phyloP scores from a whole-genome alignment of 2,888 invertebrate genomes.

The Hypomecis punctinalis region DNA sequence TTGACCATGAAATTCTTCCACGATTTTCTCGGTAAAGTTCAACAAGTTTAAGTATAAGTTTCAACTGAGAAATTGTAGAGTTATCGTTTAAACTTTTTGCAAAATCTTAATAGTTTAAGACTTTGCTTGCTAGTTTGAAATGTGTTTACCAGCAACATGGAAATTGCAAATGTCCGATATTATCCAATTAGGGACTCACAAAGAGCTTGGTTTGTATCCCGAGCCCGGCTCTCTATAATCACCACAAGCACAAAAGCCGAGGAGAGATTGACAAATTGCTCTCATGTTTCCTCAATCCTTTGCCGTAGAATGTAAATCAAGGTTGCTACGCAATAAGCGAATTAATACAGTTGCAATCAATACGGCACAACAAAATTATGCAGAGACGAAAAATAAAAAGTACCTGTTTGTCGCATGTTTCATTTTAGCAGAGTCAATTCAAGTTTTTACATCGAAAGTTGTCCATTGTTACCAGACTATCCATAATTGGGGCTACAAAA shows the following conservation, averaged over 20 bases:
- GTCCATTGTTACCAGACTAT: no score
- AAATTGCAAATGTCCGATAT: slow-evolving; percentile 25
- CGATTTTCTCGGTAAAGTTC: not conserved
- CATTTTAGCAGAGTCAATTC: no score
- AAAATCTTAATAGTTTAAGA: not conserved
- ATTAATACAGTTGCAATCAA: slow-evolving; percentile 1
- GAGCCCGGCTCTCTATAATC: slow-evolving; percentile 23
- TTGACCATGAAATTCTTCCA: not conserved
- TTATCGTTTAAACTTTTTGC: not conserved
- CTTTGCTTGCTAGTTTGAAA: not conserved
- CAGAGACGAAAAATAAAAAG: no score
- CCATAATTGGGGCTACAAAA: no score
- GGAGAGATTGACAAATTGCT: slow-evolving; percentile 31
- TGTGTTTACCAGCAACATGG: slow-evolving; percentile 4
- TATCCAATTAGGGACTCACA: slow-evolving; percentile 26
- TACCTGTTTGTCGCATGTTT: no score
- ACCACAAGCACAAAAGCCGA: slow-evolving; percentile 21
- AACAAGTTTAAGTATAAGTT: no score
- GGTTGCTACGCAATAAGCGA: slow-evolving; percentile 14
- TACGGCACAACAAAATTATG: not conserved
- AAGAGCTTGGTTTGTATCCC: slow-evolving; percentile 16
- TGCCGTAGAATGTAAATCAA: slow-evolving; percentile 24
- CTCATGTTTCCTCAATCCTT: slow-evolving; percentile 26
- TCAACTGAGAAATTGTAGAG: not conserved
- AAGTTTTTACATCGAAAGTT: no score